Percentiles rank a stretch among this genome's conserved stretches.
Evolutionary conservation across 2,113 vertebrate genomes (phyloP).

Genomic region (Rhynchomys soricoides): DNA sequence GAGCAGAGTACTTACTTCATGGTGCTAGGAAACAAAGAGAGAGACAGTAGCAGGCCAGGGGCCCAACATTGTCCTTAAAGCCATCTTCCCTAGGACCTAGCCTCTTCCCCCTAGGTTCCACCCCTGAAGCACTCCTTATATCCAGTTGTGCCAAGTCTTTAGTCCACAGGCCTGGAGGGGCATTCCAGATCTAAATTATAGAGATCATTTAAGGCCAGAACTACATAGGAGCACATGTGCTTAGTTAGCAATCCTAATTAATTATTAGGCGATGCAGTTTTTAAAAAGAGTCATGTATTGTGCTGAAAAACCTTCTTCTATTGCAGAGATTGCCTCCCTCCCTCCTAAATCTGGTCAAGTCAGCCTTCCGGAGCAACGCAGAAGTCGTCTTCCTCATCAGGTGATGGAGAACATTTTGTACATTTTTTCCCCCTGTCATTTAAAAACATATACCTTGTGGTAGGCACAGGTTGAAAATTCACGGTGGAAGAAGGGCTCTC

Average conservation of each 20-base stretch:
- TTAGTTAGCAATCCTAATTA: background rate
- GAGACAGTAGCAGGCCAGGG: background rate
- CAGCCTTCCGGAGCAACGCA: accelerated
- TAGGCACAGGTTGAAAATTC: background rate
- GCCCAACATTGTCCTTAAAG: background rate
- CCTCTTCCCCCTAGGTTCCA: background rate
- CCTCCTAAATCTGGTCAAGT: accelerated
- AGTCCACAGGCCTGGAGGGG: accelerated
- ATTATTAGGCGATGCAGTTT: background rate
- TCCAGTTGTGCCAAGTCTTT: background rate
- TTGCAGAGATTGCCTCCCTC: constrained; percentile 9
- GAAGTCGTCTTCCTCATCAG: background rate
- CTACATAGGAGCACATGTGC: accelerated
- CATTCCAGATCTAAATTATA: background rate
- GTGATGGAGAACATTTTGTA: background rate
- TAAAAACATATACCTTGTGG: background rate
- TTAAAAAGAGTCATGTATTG: background rate
- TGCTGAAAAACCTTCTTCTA: background rate
- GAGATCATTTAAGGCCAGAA: background rate
- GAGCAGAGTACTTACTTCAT: background rate
- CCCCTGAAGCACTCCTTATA: background rate
- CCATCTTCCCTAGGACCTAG: background rate
- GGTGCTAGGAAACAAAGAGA: background rate
- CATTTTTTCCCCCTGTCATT: background rate
- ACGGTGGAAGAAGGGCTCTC: accelerated